phyloP scores from a whole-genome alignment of 2,113 vertebrate species.

The Phyllostomus hastatus region DNA sequence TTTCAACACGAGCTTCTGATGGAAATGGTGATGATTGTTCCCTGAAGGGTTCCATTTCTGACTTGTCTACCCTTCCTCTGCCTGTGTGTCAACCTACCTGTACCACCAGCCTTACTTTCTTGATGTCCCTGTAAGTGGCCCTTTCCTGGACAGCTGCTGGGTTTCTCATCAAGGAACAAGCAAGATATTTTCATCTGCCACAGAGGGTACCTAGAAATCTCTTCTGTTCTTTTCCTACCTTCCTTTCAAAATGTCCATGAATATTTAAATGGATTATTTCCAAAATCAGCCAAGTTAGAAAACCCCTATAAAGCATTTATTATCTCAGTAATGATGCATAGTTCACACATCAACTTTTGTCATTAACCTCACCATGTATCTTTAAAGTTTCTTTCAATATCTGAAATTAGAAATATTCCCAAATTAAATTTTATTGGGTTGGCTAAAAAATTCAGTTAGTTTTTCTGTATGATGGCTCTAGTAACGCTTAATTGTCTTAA shows the following conservation, averaged over 20 bases:
- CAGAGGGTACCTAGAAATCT: background rate
- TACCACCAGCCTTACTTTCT: background rate
- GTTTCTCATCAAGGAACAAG: background rate
- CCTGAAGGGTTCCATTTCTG: background rate
- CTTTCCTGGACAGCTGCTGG: background rate
- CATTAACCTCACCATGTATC: background rate
- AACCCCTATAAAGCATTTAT: background rate
- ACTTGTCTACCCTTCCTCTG: background rate
- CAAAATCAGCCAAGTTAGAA: background rate
- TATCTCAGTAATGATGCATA: background rate
- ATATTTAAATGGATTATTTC: background rate
- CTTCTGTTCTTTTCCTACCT: background rate
- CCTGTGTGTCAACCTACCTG: background rate
- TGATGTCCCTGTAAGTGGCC: background rate
- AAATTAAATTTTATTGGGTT: background rate
- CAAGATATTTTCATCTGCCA: background rate
- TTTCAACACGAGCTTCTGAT: background rate
- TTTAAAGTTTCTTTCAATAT: background rate
- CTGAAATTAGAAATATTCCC: constrained; percentile 24
- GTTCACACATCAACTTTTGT: background rate
- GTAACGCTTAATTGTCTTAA: too few relatives aligned
- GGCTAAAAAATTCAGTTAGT: too few relatives aligned
- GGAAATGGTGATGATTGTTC: background rate
- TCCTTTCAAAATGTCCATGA: background rate
- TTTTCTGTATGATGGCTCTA: too few relatives aligned